Conservation (phyloP, 2,888 invertebrate genomes). For the Cataglyphis livida region DNA sequence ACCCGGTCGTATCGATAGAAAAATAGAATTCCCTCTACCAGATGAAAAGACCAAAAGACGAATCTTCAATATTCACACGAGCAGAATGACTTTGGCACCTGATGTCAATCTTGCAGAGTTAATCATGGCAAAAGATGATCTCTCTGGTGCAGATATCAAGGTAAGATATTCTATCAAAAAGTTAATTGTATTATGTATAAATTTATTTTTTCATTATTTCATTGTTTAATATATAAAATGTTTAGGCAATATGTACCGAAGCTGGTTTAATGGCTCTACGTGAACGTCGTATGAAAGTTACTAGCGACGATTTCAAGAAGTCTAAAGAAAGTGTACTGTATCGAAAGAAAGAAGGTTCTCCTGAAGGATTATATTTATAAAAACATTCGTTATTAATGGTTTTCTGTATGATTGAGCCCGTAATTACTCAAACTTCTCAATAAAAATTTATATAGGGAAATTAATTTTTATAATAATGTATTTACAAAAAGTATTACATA, state of each 20-base stretch:
- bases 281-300: conserved; percentile 99
- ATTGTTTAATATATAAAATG: neutral
- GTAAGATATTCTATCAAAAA: conserved; percentile 83
- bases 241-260: conserved; percentile 99
- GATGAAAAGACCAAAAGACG: conserved; percentile 99
- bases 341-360: conserved; percentile 99
- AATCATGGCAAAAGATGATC: conserved; percentile 99
- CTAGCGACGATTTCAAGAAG: conserved; percentile 99
- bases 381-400: conserved; percentile 55
- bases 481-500: conserved; percentile 55
- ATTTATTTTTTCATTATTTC: neutral
- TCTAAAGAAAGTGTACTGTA: conserved; percentile 99
- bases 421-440: neutral
- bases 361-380: conserved; percentile 99
- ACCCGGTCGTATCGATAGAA: conserved; percentile 99
- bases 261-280: conserved; percentile 99
- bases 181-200: neutral
- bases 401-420: conserved; percentile 33
- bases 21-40: conserved; percentile 99
- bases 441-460: conserved; percentile 39
- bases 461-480: conserved; percentile 60
- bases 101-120: conserved; percentile 99
- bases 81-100: conserved; percentile 98
- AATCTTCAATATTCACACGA: conserved; percentile 99
- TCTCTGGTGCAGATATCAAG: conserved; percentile 98